Conservation (phyloP, 2,797 vertebrate genomes). For the Gadopsis marmoratus region DNA sequence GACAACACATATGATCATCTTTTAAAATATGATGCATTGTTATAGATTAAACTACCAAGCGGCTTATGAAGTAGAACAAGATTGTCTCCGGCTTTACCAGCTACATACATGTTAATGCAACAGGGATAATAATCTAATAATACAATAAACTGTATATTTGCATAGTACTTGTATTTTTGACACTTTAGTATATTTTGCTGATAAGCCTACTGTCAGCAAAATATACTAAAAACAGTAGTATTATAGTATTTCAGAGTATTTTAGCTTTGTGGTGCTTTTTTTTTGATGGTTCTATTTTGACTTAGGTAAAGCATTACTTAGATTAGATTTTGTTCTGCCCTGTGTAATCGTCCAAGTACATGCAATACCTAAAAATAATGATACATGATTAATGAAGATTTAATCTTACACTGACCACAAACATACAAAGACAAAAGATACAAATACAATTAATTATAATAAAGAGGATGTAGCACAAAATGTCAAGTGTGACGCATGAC, state of each 20-base stretch:
- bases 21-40: neutral
- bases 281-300: neutral
- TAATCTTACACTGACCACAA: neutral
- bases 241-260: neutral
- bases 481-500: too few species aligned
- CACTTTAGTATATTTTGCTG: neutral
- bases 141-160: neutral
- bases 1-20: too few species aligned
- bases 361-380: neutral
- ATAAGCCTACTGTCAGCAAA: too few species aligned
- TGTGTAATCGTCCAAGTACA: neutral
- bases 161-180: neutral
- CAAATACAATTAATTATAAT: neutral
- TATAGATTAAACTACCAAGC: neutral
- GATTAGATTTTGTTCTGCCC: neutral
- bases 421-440: neutral
- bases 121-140: neutral
- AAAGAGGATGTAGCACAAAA: neutral
- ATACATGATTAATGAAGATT: neutral
- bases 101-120: neutral
- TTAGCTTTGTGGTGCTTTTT: neutral
- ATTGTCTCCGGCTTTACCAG: neutral
- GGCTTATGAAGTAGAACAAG: neutral
- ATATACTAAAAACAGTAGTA: neutral
- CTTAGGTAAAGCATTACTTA: neutral